These are phyloP conservation scores for Synanthedon andrenaeformis DNA, from an alignment of 2,888 invertebrate species.

Conservation along the genomic window DNA sequence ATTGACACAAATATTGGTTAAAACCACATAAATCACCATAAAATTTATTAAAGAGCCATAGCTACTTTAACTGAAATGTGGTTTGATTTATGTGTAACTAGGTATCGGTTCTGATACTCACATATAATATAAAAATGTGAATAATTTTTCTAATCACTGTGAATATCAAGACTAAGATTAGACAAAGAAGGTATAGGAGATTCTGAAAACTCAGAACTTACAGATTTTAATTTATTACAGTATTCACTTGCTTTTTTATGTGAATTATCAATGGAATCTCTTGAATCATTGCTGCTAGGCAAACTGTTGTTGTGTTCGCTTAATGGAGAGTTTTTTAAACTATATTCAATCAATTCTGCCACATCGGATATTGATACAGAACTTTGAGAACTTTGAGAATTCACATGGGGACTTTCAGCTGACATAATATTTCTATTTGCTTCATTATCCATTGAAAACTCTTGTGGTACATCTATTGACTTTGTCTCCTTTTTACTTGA, in stretches of 20 bases:
- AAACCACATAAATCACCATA: too few species aligned
- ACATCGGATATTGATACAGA: constrained; percentile 60
- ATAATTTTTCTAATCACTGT: constrained; percentile 38
- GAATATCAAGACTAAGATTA: constrained; percentile 57
- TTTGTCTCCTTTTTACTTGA: constrained; percentile 23
- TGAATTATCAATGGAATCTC: constrained; percentile 17
- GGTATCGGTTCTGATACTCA: too few species aligned
- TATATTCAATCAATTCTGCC: constrained; percentile 43
- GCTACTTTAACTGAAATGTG: too few species aligned
- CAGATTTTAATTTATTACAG: constrained; percentile 11
- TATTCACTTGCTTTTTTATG: constrained; percentile 21
- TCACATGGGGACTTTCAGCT: constrained; percentile 30
- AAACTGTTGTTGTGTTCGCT: constrained; percentile 15
- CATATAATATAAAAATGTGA: too few species aligned
- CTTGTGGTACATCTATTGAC: constrained; percentile 13
- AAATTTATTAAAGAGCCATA: too few species aligned
- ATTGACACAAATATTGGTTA: too few species aligned
- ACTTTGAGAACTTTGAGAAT: constrained; percentile 44
- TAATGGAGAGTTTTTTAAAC: constrained; percentile 40
- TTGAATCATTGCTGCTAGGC: constrained; percentile 16
- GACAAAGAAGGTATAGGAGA: constrained; percentile 57
- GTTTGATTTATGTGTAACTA: too few species aligned
- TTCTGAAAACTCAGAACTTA: constrained; percentile 56
- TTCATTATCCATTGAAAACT: constrained; percentile 14
- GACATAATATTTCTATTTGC: constrained; percentile 18